Evolutionary conservation across 2,113 vertebrate genomes (phyloP).

Genomic region (Capreolus pygargus): DNA sequence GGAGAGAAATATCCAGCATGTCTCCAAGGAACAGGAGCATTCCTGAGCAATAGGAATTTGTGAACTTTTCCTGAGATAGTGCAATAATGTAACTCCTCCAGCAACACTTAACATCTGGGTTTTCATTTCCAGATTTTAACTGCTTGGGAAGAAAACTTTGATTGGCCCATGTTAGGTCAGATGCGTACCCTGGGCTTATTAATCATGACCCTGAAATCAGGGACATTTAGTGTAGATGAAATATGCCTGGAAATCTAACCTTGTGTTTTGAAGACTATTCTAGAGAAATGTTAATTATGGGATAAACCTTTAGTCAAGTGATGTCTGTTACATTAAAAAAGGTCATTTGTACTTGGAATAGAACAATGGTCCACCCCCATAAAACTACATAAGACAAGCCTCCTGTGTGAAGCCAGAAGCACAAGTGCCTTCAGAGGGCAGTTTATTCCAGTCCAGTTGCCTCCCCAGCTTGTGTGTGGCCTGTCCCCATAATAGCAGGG

Average conservation of each 20-base stretch:
- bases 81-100: not conserved
- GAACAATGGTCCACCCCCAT: not conserved
- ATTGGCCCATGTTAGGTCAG: not conserved
- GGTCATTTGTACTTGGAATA: slow-evolving; percentile 68
- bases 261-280: not conserved
- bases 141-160: not conserved
- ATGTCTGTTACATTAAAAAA: not conserved
- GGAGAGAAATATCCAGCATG: not conserved
- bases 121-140: not conserved
- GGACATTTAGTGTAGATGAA: not conserved
- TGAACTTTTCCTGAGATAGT: not conserved
- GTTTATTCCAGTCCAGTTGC: slow-evolving; percentile 39
- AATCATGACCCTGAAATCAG: not conserved
- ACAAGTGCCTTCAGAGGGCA: slow-evolving; percentile 85
- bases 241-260: not conserved
- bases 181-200: not conserved
- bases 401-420: slow-evolving; percentile 80
- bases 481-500: slow-evolving; percentile 32
- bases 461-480: slow-evolving; percentile 62
- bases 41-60: not conserved
- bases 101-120: not conserved
- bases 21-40: not conserved
- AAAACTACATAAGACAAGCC: slow-evolving; percentile 36
- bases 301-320: not conserved
- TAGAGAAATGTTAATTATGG: not conserved